Evolutionary conservation across 2,888 invertebrate genomes (phyloP), one percentile per base, ranked within the genome.

Genomic region (Microctonus brassicae): DNA sequence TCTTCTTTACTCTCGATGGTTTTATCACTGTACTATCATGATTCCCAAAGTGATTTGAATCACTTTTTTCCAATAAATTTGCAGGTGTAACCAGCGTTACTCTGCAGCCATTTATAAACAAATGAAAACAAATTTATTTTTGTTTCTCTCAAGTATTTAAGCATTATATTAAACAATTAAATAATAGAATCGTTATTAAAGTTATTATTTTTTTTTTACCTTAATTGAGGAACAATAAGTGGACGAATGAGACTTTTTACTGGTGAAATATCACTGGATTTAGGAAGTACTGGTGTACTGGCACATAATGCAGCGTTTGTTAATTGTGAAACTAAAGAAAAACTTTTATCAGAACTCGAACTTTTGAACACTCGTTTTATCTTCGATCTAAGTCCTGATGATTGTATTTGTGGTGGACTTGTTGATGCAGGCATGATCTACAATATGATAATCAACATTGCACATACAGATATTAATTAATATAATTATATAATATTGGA

Each of bases 261-360:
- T 3, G 90, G 90, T n/a, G 90, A 89, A 1, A 89, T 87, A 47
- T 87, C 85, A 20, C 84, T 81, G 39, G 88, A 88, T 52, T 89
- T 88, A 20, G 91, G 91, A 74, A 91, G 87, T 33, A 90, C 91
- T 2, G 91, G 91, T 67, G 90, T 90, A 79, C 90, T 90, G 42
- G 91, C 91, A 82, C 91, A 91, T 13, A 91, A 86, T 1, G 91
- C 91, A 0, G 91, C 91, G 63, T 90, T 89, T 24, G 91, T 91
- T 65, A 91, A 83, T 79, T 91, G 91, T 20, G 90, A 89, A 29
- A 91, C 90, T 69, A 90, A 79, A 13, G 89, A 87, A 73, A 89
- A 89, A 78, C 88, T 89, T 65, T 88, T 88, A 75, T 89, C 88
- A 63, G 86, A 88, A 52, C 88, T 88, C 80, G 90, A 89, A 80